These are phyloP conservation scores for Noctua janthe DNA, from an alignment of 2,888 invertebrate species.

Conservation along the genomic window DNA sequence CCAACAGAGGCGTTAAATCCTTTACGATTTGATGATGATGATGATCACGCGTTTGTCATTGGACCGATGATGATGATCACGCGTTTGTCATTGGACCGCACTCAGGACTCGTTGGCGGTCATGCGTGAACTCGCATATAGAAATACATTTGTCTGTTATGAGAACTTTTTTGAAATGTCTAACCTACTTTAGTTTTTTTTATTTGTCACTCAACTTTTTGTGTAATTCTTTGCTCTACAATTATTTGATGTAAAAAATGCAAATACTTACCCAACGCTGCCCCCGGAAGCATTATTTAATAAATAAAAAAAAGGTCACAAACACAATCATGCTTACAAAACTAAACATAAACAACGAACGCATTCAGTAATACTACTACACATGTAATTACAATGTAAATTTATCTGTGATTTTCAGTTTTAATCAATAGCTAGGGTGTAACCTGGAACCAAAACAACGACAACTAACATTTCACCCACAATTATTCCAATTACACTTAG, in stretches of 20 bases:
- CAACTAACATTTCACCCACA: constrained; percentile 88
- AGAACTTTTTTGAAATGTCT: constrained; percentile 47
- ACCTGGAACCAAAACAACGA: constrained; percentile 90
- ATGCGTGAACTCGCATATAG: constrained; percentile 76
- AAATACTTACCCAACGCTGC: constrained; percentile 64
- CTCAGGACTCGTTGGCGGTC: constrained; percentile 75
- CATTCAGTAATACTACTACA: constrained; percentile 83
- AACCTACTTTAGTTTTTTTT: constrained; percentile 33
- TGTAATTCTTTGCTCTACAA: background rate
- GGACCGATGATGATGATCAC: constrained; percentile 85
- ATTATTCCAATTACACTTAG: constrained; percentile 79
- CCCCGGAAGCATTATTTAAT: constrained; percentile 62
- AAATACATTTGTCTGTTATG: constrained; percentile 66
- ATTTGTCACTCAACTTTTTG: constrained; percentile 38
- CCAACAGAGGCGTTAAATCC: constrained; percentile 91
- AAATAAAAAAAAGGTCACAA: constrained; percentile 73
- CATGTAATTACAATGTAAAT: constrained; percentile 84
- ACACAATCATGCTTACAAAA: constrained; percentile 86
- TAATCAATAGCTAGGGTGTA: constrained; percentile 85
- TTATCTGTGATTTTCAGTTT: constrained; percentile 86
- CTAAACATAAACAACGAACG: constrained; percentile 82
- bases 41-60: constrained; percentile 88
- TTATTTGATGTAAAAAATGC: constrained; percentile 23
- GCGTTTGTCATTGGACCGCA: constrained; percentile 86
- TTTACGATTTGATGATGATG: constrained; percentile 89